Base-by-base conservation (phyloP, 1,140 invertebrate species). In the Branchinecta lindahli region DNA sequence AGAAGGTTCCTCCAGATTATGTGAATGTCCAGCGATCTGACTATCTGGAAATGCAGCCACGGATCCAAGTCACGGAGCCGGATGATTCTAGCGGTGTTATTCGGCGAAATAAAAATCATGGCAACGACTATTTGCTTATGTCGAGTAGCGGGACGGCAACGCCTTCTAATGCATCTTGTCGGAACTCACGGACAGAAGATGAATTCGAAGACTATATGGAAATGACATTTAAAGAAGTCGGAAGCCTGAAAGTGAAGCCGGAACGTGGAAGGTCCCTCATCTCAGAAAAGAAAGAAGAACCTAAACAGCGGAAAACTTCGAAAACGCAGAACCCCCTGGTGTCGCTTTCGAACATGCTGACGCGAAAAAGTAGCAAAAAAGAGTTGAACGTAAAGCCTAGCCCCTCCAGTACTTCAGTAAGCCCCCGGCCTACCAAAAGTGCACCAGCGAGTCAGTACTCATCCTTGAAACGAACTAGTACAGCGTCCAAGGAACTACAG, bases 131-230 rank as follows among this genome's bases (percentile, higher is more conserved):
- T 45, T 8, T 72, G 44, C 45, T 68, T 18, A 72, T 72, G 71
- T 69, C 65, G 66, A 65, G 33, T n/a, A 72, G 68, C 44, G 18
- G 52, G 33, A 52, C 68, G 8, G 46, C 66, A 46, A 71, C 66
- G 67, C 52, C 70, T 18, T 69, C 67, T 15, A 47, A 67, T 18
- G 46, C 69, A 45, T 70, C 47, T 8, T 70, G 61, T 15, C 10
- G 71, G 46, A 46, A 72, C 21, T 72, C 71, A n/a, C 68, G 71
- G n/a, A 70, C 70, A 9, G 70, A 70, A 68, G 71, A 72, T n/a
- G 66, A 45, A 10, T 46, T 69, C 8, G 69, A 69, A 10, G 44
- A 72, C 44, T 72, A 69, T 68, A 72, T 72, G 71, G 71, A 72
- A 66, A 72, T 72, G 71, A 45, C 66, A 0, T 72, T 70, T 46